These are phyloP conservation scores for Odontamblyopus lacepedii DNA, from an alignment of 2,797 vertebrate genomes.

Conservation along the genomic window DNA sequence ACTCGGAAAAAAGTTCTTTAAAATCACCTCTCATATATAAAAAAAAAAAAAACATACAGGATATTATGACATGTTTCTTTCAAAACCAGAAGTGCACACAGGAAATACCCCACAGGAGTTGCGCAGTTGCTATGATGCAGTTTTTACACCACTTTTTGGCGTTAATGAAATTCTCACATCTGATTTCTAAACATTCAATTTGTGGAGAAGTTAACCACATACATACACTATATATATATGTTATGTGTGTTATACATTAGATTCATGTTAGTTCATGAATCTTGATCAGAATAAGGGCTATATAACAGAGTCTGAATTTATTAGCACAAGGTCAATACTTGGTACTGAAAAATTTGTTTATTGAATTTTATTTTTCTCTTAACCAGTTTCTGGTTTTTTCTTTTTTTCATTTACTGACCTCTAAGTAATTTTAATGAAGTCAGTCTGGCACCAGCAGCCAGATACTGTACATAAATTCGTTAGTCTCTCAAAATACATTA, in stretches of 20 bases:
- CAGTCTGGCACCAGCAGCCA: constrained; percentile 54
- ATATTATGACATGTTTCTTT: neutral
- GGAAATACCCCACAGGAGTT: neutral
- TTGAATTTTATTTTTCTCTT: constrained; percentile 22
- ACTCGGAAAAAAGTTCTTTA: neutral
- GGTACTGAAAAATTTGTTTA: neutral
- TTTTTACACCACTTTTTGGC: neutral
- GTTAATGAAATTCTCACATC: neutral
- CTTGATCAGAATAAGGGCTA: neutral
- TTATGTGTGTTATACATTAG: too few relatives aligned
- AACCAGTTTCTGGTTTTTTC: constrained; percentile 23
- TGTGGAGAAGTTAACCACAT: neutral
- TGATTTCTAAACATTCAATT: neutral
- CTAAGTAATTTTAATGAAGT: constrained; percentile 14
- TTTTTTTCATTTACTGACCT: constrained; percentile 12
- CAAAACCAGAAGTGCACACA: neutral
- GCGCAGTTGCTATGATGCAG: neutral
- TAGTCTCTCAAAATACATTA: constrained; percentile 54
- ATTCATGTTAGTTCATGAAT: too few relatives aligned
- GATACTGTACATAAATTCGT: constrained; percentile 43
- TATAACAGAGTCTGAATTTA: neutral
- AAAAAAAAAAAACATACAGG: neutral
- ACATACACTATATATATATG: too few relatives aligned
- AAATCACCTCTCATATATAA: neutral
- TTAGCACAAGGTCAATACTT: neutral